Percentiles rank a stretch among this genome's conserved stretches.
Conservation (phyloP, 2,888 invertebrate genomes). For the Drosophila testacea region DNA sequence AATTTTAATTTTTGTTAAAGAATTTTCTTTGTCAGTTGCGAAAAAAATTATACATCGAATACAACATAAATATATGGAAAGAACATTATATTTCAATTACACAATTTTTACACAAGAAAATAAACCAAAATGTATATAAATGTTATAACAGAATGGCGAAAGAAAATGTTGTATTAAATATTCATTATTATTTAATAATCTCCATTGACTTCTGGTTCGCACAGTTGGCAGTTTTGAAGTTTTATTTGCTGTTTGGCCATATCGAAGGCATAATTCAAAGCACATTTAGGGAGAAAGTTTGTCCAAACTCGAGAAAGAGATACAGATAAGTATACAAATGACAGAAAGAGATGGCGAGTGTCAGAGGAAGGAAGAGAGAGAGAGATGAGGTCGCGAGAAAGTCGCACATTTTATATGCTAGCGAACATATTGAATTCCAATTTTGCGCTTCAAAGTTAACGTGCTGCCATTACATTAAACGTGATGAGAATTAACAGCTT, state of each 20-base stretch:
- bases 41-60: conserved; percentile 7
- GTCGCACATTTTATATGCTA: conserved; percentile 64
- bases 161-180: conserved; percentile 68
- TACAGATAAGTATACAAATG: conserved; percentile 16
- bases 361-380: neutral
- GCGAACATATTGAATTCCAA: conserved; percentile 80
- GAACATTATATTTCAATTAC: conserved; percentile 55
- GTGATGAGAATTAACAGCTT: conserved; percentile 79
- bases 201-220: conserved; percentile 48
- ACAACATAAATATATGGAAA: conserved; percentile 15
- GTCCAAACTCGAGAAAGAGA: conserved; percentile 27
- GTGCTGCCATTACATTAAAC: conserved; percentile 79
- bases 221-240: conserved; percentile 42
- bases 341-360: neutral
- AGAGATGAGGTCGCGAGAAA: conserved; percentile 27
- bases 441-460: conserved; percentile 77
- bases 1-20: conserved; percentile 22
- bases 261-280: conserved; percentile 54
- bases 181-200: conserved; percentile 71
- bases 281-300: conserved; percentile 57
- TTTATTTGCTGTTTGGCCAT: conserved; percentile 22
- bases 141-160: neutral
- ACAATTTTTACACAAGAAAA: conserved; percentile 27
- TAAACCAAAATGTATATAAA: conserved; percentile 6
- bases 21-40: conserved; percentile 12